Base-by-base conservation (phyloP, 2,797 vertebrate genomes). In the Halcyon badia region DNA sequence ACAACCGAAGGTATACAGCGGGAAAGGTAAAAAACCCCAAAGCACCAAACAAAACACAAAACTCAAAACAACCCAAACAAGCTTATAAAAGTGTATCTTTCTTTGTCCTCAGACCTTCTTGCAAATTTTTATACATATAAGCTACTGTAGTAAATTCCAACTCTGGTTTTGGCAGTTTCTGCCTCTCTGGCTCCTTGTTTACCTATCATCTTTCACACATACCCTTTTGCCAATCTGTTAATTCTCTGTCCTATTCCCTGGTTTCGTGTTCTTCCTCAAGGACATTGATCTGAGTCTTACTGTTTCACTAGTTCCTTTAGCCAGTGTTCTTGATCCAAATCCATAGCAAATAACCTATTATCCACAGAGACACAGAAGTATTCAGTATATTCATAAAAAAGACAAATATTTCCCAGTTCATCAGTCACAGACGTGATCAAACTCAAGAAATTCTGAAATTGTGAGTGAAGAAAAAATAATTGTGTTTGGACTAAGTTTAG, bases 311-410 rank as follows among this genome's bases (percentile, higher is more conserved):
- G 75, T 16, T 89, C 39, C 82, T 89, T 92, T 57, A 77, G 86
- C 44, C 77, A 87, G 44, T 48, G 71, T 81, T 82, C 87, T 94
- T 87, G 92, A 96, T 94, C 79, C 79, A 89, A 80, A 83, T 83
- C 92, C 96, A 91, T 31, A 92, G 94, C 86, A 95, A 97, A 95
- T 89, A 96, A 87, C 52, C 87, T 80, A 75, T 94, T 95, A 87
- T 91, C 82, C 90, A 69, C 81, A 92, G 65, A 90, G 31, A 93
- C 87, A 90, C 75, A 80, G 75, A 92, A 89, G 57, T 78, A 68
- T 71, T 92, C 71, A 76, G 77, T 85, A 54, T 48, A 49, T 52
- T 94, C 30, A 66, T 78, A 94, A 90, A 94, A 83, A 94, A 87
- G 68, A 75, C 58, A 83, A 88, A 31, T 89, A 96, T 95, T 96